Percentiles rank a stretch among this genome's conserved stretches.
phyloP scores from a whole-genome alignment of 2,113 vertebrate genomes.

The Megaleporinus macrocephalus region DNA sequence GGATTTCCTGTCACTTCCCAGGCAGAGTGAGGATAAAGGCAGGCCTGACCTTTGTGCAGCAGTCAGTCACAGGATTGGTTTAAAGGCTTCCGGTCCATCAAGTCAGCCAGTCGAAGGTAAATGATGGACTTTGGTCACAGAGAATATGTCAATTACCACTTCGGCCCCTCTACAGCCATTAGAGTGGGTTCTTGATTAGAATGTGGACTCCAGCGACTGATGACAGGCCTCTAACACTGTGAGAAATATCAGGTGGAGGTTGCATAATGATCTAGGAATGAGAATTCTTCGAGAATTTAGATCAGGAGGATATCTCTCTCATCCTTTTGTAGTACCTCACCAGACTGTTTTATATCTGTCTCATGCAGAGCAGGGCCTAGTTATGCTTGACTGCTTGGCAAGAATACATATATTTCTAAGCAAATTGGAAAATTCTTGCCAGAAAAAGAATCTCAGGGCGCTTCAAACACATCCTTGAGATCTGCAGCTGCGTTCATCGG shows the following conservation, averaged over 20 bases:
- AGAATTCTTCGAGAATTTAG: neutral
- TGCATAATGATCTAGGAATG: slow-evolving; percentile 5
- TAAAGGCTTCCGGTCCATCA: slow-evolving; percentile 2
- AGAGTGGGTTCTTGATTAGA: neutral
- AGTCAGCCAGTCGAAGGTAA: slow-evolving; percentile 1
- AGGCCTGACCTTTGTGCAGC: neutral
- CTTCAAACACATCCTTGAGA: slow-evolving; percentile 11
- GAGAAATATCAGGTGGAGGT: slow-evolving; percentile 1
- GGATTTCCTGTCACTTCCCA: neutral
- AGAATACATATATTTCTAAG: neutral
- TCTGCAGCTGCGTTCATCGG: neutral
- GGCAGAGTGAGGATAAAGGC: neutral
- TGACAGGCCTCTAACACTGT: slow-evolving; percentile 9
- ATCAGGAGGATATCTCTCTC: neutral
- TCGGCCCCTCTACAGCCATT: neutral
- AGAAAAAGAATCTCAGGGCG: neutral
- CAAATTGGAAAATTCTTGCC: neutral
- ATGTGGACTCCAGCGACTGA: neutral
- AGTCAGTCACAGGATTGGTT: neutral
- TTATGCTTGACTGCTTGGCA: neutral
- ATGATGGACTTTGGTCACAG: neutral
- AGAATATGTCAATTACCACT: neutral
- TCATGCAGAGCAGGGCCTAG: neutral
- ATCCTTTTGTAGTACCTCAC: neutral
- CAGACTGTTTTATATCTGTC: neutral